phyloP scores from a whole-genome alignment of 1,140 invertebrate genomes.

The Rhopalosiphum padi region DNA sequence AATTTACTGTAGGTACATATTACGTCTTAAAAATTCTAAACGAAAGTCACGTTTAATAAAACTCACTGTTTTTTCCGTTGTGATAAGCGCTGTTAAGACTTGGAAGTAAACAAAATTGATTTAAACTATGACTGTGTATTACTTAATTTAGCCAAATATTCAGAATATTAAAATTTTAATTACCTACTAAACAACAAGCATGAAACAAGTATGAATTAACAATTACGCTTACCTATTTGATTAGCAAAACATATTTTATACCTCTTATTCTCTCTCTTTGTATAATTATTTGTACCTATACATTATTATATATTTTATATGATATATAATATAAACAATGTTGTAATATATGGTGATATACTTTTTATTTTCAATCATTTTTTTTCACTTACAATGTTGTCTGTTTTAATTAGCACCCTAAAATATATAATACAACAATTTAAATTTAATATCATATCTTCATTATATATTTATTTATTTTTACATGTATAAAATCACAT shows the following conservation, averaged over 20 bases:
- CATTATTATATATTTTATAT: no score
- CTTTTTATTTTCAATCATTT: no score
- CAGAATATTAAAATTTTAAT: background rate
- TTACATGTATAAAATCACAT: no score
- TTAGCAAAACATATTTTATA: background rate
- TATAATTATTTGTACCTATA: background rate
- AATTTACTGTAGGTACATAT: background rate
- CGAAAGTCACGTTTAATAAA: conserved; percentile 8
- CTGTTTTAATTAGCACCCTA: no score
- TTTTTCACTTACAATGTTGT: no score
- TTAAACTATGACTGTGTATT: background rate
- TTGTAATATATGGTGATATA: no score
- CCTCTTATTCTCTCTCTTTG: background rate
- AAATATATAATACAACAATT: no score
- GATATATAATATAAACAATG: no score
- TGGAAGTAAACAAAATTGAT: conserved; percentile 1
- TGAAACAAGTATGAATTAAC: no score
- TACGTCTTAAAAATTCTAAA: background rate
- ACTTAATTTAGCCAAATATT: background rate
- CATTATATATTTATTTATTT: no score
- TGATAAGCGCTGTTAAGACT: background rate
- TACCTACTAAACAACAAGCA: background rate
- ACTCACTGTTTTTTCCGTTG: background rate
- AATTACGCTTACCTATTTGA: no score
- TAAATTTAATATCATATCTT: no score